phyloP scores from a whole-genome alignment of 2,797 vertebrate species.

The Spheniscus humboldti region DNA sequence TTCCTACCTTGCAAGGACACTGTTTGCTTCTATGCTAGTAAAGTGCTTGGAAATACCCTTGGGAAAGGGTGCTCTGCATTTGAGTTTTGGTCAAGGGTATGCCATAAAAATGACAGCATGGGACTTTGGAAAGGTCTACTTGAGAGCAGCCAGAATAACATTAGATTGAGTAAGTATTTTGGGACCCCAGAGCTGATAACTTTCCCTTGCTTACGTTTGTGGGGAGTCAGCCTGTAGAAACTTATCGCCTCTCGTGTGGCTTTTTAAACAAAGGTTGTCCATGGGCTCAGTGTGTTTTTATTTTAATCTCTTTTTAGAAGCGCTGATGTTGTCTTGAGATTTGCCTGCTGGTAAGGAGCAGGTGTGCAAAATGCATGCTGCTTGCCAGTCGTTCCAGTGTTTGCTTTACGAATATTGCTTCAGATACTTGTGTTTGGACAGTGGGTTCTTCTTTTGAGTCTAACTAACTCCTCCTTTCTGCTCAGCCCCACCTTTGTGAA shows the following conservation, averaged over 20 bases:
- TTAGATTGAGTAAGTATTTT: constrained; percentile 19
- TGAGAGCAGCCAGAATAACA: not conserved
- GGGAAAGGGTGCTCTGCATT: not conserved
- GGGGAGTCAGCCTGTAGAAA: not conserved
- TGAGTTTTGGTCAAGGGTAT: not conserved
- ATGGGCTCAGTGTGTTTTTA: not conserved
- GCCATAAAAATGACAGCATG: not conserved
- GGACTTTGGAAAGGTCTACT: not conserved
- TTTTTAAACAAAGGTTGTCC: not conserved
- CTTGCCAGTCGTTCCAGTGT: not conserved
- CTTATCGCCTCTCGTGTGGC: not conserved
- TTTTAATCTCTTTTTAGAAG: constrained; percentile 3
- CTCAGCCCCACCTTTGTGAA: not conserved
- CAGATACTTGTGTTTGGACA: not conserved
- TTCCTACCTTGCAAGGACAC: not conserved
- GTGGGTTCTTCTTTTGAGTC: not conserved
- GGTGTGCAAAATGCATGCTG: not conserved
- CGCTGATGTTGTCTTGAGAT: not conserved
- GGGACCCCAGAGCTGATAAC: not conserved
- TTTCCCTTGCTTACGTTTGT: not conserved
- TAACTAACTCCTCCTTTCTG: not conserved
- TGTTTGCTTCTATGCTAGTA: not conserved
- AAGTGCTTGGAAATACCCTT: not conserved
- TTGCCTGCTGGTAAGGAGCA: not conserved
- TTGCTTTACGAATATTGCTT: not conserved